Evolutionary conservation across 2,888 invertebrate species (phyloP), one percentile per base, ranked within the genome.

Genomic region (Thereva unica): DNA sequence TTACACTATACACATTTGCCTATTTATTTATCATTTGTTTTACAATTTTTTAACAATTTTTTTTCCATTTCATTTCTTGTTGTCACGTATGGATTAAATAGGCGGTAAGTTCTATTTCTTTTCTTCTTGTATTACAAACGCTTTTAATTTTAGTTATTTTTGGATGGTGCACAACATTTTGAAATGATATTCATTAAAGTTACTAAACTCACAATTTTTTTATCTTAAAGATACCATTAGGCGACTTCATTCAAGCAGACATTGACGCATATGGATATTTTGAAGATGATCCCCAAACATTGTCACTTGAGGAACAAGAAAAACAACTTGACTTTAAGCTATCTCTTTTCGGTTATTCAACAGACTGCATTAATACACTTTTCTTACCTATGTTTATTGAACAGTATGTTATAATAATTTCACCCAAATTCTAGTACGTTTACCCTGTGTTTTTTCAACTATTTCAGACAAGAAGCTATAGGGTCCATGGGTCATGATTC

Each of bases 401-500:
- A 76, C 92, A 93, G 95, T 95, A 79, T 82, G 87, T 81, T 41
- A 3, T 9, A n/a, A 50, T n/a, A 49, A 23, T 23, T 23, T 23
- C n/a, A n/a, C 23, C 23, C 10, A 5, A n/a, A 38, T 6, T 38
- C 4, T 1, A 35, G 37, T 41, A 34, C 50, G 10, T 10, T 38
- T 10, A 8, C 34, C 57, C 49, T 47, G 1, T 1, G 1, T 2
- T 23, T 23, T 23, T 23, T 23, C 2, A 23, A 23, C 23, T 23
- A 2, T 23, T 23, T 23, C 56, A 97, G 96, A 80, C 98, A 98
- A 83, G 98, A 99, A 84, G 95, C 97, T 1, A 84, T 99, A 34
- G 99, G 99, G 63, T 98, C 97, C 38, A 99, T 99, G 99, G 99
- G 99, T 68, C 99, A 99, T 80, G 99, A 99, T 82, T 93, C 94